phyloP scores from a whole-genome alignment of 1,140 invertebrate species.

The Mesaphorura yosii region DNA sequence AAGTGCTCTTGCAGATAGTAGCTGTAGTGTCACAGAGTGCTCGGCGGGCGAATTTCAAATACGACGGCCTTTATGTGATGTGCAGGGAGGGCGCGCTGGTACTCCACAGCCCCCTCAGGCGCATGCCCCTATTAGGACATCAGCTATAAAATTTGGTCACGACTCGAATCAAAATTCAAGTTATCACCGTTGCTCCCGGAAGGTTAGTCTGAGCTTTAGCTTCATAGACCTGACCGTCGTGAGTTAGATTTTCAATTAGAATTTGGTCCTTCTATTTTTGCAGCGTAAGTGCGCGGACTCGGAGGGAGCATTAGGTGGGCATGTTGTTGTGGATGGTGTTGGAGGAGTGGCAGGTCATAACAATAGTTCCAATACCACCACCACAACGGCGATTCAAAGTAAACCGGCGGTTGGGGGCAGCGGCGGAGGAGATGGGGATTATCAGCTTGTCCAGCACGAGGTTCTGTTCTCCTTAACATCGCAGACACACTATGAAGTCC shows the following conservation, averaged over 20 bases:
- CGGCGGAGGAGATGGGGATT: conserved; percentile 79
- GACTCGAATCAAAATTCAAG: conserved; percentile 25
- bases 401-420: conserved; percentile 51
- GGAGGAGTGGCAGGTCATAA: conserved; percentile 21
- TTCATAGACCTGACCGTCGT: background rate
- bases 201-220: conserved; percentile 16
- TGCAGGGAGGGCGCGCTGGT: conserved; percentile 24
- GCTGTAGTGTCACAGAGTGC: conserved; percentile 31
- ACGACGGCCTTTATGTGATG: conserved; percentile 29
- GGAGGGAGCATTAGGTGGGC: conserved; percentile 24
- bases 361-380: conserved; percentile 30
- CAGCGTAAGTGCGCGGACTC: conserved; percentile 30
- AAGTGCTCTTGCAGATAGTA: conserved; percentile 35
- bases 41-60: conserved; percentile 31
- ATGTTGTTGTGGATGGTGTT: conserved; percentile 24
- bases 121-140: conserved; percentile 33
- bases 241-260: no score
- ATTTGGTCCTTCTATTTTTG: no score
- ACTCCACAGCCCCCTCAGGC: conserved; percentile 31
- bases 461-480: conserved; percentile 81
- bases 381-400: conserved; percentile 66
- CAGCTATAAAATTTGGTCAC: conserved; percentile 32
- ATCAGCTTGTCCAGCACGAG: conserved; percentile 95
- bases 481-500: conserved; percentile 79
- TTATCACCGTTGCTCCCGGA: conserved; percentile 31